Conservation (phyloP, 2,113 vertebrate species). For the Ailurus styani region DNA sequence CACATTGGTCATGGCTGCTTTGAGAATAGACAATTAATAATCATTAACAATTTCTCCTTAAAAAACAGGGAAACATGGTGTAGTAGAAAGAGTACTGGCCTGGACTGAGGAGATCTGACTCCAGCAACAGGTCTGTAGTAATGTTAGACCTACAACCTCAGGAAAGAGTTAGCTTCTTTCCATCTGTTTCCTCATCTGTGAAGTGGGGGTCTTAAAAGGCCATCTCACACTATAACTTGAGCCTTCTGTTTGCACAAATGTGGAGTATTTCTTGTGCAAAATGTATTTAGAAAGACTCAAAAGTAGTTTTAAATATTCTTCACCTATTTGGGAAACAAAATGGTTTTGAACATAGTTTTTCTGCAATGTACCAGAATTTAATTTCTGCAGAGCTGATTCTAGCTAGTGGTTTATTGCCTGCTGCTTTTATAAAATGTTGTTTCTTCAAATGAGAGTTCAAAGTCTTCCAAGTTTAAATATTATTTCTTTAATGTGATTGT, state of each 20-base stretch:
- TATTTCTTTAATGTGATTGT: not conserved
- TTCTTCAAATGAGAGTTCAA: not conserved
- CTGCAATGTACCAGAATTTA: not conserved
- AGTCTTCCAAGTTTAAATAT: not conserved
- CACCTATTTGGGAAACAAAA: not conserved
- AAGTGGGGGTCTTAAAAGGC: not conserved
- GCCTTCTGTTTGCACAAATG: not conserved
- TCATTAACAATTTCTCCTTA: not conserved
- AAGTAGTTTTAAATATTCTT: not conserved
- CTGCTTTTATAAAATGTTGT: not conserved
- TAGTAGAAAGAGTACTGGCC: fast-evolving
- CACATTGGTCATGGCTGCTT: no score
- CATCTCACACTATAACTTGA: not conserved
- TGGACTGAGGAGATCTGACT: not conserved
- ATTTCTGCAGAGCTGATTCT: not conserved
- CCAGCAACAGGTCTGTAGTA: fast-evolving
- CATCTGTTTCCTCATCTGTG: not conserved
- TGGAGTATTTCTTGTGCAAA: not conserved
- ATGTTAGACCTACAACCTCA: not conserved
- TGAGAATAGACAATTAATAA: not conserved
- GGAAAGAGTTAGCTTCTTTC: not conserved
- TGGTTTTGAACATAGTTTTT: not conserved
- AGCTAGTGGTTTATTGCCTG: not conserved
- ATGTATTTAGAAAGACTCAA: not conserved
- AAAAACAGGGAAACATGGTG: not conserved